Evolutionary conservation across 2,113 vertebrate genomes (phyloP), one percentile per base, ranked within the genome.

Genomic region (Ifrita kowaldi): DNA sequence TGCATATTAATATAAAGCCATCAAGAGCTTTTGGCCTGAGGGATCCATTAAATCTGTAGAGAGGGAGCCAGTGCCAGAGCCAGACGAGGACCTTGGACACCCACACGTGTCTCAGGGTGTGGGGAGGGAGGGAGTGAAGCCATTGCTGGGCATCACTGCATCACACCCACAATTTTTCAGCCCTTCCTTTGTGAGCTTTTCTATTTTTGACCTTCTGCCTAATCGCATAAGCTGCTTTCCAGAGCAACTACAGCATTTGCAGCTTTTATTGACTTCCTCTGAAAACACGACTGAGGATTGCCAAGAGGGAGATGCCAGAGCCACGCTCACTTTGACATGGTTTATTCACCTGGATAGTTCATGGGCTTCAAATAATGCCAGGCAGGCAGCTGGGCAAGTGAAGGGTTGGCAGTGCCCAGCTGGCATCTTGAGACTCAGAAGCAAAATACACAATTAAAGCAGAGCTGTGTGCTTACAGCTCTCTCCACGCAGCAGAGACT

Each of bases 121-220:
- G 50, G 8, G 1, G 37, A 80, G 7, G 14, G 42, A 84, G 42
- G 46, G 5, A 65, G 33, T 2, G 5, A 67, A 84, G 84, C 69
- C 47, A 10, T 33, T 1, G 0, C 59, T 42, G 46, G 69, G 52
- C 56, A 33, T 57, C 11, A 1, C 56, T 55, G 33, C 5, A 46
- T 46, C 8, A 0, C 55, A 88, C 27, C 14, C 60, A 37, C 42
- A 13, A 10, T 70, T 67, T 83, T 85, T 90, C 20, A 88, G 63
- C 46, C 52, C 32, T 78, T 56, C 56, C 83, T 68, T 81, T 90
- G 64, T 33, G 69, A 28, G 26, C n/a, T 91, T 90, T 94, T 93
- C 93, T 97, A 95, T 95, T 95, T 95, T 50, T 91, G 89, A 84
- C 64, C 90, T 88, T 37, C 85, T 1, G 3, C 47, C 76, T 96